These are phyloP conservation scores for Typhlichthys subterraneus DNA, from an alignment of 2,797 vertebrate genomes.

Conservation along the genomic window DNA sequence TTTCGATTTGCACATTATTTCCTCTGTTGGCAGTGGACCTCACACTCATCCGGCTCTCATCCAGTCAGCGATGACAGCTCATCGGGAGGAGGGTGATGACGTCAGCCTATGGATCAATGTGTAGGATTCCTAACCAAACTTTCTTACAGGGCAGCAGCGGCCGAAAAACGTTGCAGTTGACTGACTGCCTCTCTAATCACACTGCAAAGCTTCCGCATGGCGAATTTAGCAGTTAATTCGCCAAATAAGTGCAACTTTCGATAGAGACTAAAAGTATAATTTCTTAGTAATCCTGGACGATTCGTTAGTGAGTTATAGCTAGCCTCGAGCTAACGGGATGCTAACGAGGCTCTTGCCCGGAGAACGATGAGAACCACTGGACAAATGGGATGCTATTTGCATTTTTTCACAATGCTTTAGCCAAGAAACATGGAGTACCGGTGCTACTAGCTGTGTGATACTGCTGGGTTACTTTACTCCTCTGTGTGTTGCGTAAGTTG, in stretches of 20 bases:
- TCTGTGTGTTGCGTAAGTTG: not conserved
- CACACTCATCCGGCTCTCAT: not conserved
- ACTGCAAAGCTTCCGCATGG: no score
- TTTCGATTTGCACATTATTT: no score
- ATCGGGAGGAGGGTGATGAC: slow-evolving; percentile 52
- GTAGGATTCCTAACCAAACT: slow-evolving; percentile 41
- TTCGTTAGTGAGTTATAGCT: not conserved
- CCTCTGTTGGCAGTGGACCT: slow-evolving; percentile 3
- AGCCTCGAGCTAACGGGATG: not conserved
- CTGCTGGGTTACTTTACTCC: not conserved
- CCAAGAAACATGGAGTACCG: not conserved
- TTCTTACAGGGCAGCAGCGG: slow-evolving; percentile 40
- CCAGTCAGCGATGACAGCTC: slow-evolving; percentile 64
- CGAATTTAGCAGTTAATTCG: no score
- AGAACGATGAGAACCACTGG: slow-evolving; percentile 27
- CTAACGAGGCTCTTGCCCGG: slow-evolving; percentile 9
- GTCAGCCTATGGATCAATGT: slow-evolving; percentile 36
- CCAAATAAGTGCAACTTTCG: no score
- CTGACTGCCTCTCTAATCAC: no score
- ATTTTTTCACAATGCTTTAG: slow-evolving; percentile 25
- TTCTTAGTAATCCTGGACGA: no score
- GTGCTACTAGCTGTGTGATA: slow-evolving; percentile 14
- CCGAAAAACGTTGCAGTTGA: no score
- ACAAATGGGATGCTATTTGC: slow-evolving; percentile 18
- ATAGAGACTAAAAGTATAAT: no score